These are phyloP conservation scores for Ormyrus labotus DNA, from an alignment of 2,888 invertebrate genomes.

Conservation along the genomic window DNA sequence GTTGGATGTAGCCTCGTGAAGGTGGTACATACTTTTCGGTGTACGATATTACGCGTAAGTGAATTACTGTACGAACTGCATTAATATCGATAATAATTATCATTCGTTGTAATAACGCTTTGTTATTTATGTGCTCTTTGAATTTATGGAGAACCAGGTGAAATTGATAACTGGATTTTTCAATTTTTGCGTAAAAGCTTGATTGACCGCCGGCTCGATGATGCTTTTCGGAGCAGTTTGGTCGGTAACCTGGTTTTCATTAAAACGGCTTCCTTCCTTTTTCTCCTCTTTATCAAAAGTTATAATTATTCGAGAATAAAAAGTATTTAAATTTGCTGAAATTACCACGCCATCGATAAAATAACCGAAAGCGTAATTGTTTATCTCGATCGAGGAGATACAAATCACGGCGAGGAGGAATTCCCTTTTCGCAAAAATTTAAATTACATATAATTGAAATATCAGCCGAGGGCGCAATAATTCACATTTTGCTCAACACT, in stretches of 20 bases:
- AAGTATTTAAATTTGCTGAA: no score
- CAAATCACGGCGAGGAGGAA: no score
- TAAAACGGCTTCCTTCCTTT: no score
- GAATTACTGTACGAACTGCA: slow-evolving; percentile 17
- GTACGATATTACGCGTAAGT: slow-evolving; percentile 30
- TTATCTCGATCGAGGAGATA: no score
- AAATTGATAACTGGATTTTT: slow-evolving; percentile 1
- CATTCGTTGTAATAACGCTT: not conserved
- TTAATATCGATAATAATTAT: slow-evolving; percentile 23
- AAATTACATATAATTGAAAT: slow-evolving; percentile 32
- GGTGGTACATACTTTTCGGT: slow-evolving; percentile 13
- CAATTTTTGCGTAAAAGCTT: not conserved
- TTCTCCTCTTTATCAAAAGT: no score
- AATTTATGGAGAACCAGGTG: slow-evolving; percentile 10
- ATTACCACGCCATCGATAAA: no score
- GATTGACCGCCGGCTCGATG: no score
- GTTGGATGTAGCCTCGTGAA: slow-evolving; percentile 29
- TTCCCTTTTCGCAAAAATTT: no score
- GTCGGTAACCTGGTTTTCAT: no score
- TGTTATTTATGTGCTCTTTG: slow-evolving; percentile 10
- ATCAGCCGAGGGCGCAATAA: not conserved
- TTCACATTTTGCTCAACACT: not conserved
- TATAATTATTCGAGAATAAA: no score
- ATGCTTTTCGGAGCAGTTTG: no score
- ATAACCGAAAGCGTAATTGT: no score